Conservation (phyloP, 2,113 vertebrate genomes). For the Esox niger region DNA sequence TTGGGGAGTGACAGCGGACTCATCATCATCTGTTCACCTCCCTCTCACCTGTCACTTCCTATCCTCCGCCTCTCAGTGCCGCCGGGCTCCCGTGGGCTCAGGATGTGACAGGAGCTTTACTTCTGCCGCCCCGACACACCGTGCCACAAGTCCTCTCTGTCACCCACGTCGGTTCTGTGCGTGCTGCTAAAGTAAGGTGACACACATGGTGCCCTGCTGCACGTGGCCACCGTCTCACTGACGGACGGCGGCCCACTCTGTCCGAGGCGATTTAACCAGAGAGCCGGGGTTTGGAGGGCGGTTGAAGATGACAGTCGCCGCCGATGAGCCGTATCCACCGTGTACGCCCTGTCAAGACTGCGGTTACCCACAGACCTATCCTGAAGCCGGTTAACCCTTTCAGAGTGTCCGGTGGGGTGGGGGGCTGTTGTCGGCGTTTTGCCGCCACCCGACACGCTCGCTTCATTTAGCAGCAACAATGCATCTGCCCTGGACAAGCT, state of each 20-base stretch:
- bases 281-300: conserved; percentile 3
- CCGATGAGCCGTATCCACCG: conserved; percentile 40
- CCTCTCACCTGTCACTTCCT: conserved; percentile 73
- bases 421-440: conserved; percentile 13
- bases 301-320: conserved; percentile 30
- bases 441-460: conserved; percentile 42
- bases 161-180: conserved; percentile 51
- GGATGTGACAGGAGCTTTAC: conserved; percentile 72
- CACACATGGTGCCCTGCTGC: conserved; percentile 52
- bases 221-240: conserved; percentile 15
- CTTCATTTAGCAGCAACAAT: conserved; percentile 70
- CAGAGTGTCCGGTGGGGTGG: not conserved
- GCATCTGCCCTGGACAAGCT: conserved; percentile 63
- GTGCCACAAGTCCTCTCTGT: not conserved
- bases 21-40: conserved; percentile 60
- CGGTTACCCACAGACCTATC: not conserved
- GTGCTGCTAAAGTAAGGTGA: conserved; percentile 66
- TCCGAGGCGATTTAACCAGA: conserved; percentile 32
- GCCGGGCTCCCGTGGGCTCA: conserved; percentile 41
- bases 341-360: conserved; percentile 38
- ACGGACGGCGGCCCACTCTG: conserved; percentile 7
- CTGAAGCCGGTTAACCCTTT: not conserved
- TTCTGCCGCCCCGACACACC: conserved; percentile 15
- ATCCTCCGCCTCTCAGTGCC: conserved; percentile 59
- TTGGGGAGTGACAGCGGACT: conserved; percentile 56